phyloP scores from a whole-genome alignment of 2,797 vertebrate species.

The Staurois parvus region DNA sequence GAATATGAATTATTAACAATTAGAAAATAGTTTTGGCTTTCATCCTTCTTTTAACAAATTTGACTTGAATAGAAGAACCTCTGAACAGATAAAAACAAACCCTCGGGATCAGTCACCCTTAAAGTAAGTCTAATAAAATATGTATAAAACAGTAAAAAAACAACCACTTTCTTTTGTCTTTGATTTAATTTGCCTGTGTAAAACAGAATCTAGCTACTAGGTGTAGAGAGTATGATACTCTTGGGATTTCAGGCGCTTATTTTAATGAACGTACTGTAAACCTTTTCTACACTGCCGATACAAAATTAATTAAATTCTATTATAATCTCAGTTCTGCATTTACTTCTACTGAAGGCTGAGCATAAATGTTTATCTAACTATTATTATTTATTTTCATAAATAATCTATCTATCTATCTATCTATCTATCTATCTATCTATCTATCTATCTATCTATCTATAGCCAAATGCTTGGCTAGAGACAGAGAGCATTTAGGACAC shows the following conservation, averaged over 20 bases:
- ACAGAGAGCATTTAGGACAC: too few species aligned
- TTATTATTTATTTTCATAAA: not conserved
- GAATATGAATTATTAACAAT: too few species aligned
- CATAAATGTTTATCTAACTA: not conserved
- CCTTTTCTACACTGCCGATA: not conserved
- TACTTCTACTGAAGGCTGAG: not conserved
- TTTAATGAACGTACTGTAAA: slow-evolving; percentile 1
- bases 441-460: too few species aligned
- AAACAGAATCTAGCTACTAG: not conserved
- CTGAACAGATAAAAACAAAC: not conserved
- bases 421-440: too few species aligned
- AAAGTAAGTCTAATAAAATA: slow-evolving; percentile 9
- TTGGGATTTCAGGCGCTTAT: not conserved
- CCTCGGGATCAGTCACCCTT: slow-evolving; percentile 10
- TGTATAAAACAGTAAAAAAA: not conserved
- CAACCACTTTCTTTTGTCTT: not conserved
- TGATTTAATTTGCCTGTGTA: slow-evolving; percentile 2
- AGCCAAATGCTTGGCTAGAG: too few species aligned
- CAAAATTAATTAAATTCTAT: slow-evolving; percentile 14
- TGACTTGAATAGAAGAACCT: not conserved
- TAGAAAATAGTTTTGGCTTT: not conserved
- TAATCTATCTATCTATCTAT: too few species aligned
- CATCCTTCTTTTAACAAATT: not conserved
- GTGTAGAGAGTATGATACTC: not conserved
- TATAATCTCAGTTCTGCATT: not conserved